Conservation (phyloP, 2,797 vertebrate genomes). For the Apodemus agrarius region DNA sequence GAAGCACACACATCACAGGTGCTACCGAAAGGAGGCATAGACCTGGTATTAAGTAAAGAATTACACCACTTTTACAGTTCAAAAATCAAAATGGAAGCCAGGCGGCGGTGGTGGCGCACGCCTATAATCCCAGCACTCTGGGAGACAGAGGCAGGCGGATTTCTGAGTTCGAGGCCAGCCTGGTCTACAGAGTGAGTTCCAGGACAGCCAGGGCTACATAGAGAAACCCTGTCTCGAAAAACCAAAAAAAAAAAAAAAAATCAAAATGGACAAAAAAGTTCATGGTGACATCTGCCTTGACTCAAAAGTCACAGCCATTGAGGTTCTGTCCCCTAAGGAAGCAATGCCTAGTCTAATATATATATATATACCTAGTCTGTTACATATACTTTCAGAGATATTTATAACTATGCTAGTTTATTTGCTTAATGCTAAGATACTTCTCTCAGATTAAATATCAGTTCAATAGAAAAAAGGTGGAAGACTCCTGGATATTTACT, state of each 20-base stretch:
- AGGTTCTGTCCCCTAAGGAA: neutral
- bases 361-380: neutral
- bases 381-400: slow-evolving; percentile 11
- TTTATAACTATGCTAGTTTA: slow-evolving; percentile 33
- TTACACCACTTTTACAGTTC: slow-evolving; percentile 6
- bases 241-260: too few species aligned
- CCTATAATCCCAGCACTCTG: too few species aligned
- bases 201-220: too few species aligned
- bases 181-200: too few species aligned
- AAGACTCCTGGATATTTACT: neutral
- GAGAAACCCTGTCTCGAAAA: too few species aligned
- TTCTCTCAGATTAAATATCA: slow-evolving; percentile 41
- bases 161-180: too few species aligned
- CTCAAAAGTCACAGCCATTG: neutral
- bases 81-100: slow-evolving; percentile 59
- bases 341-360: neutral
- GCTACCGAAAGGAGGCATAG: slow-evolving; percentile 13
- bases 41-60: neutral
- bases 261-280: slow-evolving; percentile 53
- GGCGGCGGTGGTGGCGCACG: too few species aligned
- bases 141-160: too few species aligned
- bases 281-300: neutral
- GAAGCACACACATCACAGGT: slow-evolving; percentile 20
- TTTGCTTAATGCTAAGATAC: slow-evolving; percentile 35
- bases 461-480: slow-evolving; percentile 48